phyloP scores from a whole-genome alignment of 2,113 vertebrate species.

The Emberiza fucata region DNA sequence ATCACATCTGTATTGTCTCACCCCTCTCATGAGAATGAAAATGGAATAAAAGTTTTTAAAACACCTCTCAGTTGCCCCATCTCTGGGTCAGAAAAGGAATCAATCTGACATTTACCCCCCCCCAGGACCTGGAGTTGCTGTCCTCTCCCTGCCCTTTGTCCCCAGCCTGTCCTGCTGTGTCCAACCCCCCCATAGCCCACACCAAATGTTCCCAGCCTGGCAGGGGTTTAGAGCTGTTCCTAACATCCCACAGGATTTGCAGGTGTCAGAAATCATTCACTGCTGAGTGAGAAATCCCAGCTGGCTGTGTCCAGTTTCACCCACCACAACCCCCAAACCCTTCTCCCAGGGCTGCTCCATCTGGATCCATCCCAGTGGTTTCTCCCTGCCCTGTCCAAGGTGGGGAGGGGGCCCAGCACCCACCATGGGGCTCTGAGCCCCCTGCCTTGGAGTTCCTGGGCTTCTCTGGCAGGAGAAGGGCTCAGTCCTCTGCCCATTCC shows the following conservation, averaged over 20 bases:
- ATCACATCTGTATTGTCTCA: neutral
- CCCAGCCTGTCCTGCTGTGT: neutral
- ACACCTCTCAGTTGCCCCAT: neutral
- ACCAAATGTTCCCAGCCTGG: neutral
- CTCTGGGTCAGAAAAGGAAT: neutral
- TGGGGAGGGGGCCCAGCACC: neutral
- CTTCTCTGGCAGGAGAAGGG: neutral
- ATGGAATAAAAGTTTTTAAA: neutral
- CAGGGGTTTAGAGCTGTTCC: neutral
- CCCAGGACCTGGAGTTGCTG: neutral
- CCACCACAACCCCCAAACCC: too few relatives aligned
- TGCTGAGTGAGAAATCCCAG: neutral
- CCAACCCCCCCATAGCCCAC: neutral
- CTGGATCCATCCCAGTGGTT: too few relatives aligned
- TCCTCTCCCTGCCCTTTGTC: rapidly evolving
- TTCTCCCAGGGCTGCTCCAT: too few relatives aligned
- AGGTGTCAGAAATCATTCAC: neutral
- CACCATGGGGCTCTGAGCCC: rapidly evolving
- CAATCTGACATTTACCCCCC: neutral
- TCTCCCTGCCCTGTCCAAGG: rapidly evolving
- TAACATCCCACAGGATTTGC: neutral
- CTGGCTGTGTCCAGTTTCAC: too few relatives aligned
- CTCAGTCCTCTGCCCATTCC: neutral
- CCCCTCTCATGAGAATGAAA: neutral
- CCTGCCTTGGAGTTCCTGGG: neutral